These are phyloP conservation scores for Chiloscyllium plagiosum DNA, from an alignment of 2,113 vertebrate species.

Conservation along the genomic window DNA sequence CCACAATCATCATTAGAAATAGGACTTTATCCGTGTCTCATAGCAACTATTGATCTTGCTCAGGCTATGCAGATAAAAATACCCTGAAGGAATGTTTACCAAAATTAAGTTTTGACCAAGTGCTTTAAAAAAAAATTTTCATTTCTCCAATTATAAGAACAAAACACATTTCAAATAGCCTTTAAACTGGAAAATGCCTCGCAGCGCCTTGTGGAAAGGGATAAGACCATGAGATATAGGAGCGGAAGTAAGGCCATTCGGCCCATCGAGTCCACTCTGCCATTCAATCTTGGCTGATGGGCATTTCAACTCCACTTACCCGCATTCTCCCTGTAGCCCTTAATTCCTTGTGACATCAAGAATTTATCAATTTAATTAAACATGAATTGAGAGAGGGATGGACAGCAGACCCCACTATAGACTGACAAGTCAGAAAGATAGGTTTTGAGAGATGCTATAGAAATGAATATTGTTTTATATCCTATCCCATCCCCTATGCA, in stretches of 20 bases:
- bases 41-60: background rate
- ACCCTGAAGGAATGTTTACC: background rate
- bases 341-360: too few species aligned
- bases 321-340: too few species aligned
- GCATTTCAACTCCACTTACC: too few species aligned
- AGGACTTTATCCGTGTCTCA: background rate
- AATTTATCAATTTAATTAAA: too few species aligned
- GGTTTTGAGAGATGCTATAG: background rate
- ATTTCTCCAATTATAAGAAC: background rate
- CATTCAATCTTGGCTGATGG: too few species aligned
- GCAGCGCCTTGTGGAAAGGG: background rate
- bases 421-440: background rate
- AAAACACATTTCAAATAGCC: background rate
- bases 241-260: too few species aligned
- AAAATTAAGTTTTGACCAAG: background rate
- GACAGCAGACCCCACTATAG: background rate
- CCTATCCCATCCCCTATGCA: background rate
- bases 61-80: background rate
- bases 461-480: background rate
- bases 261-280: too few species aligned
- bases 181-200: background rate
- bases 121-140: too few species aligned
- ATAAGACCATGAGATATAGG: too few species aligned
- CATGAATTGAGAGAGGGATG: background rate
- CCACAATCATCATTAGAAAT: background rate